Evolutionary conservation across 2,113 vertebrate genomes (phyloP).

Genomic region (Daphoenositta chrysoptera): DNA sequence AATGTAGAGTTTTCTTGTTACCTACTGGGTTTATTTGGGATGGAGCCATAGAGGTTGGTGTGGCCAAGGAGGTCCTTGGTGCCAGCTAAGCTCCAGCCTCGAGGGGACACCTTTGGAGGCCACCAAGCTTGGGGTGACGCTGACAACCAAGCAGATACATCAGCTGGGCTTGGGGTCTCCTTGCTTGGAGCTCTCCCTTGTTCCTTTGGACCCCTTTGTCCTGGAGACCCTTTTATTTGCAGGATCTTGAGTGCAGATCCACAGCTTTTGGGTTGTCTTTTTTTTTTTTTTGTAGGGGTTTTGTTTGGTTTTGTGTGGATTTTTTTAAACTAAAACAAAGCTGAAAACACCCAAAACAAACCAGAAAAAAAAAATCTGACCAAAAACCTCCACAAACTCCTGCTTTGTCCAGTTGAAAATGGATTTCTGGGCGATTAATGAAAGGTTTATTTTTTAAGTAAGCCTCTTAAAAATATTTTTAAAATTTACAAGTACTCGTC

Average conservation of each 20-base stretch:
- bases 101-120: not conserved
- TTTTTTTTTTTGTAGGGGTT: not conserved
- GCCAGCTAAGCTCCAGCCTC: not conserved
- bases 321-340: not conserved
- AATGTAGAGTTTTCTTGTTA: not conserved
- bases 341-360: not conserved
- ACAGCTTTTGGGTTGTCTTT: not conserved
- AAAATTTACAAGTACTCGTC: not conserved
- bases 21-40: not conserved
- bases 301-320: not conserved
- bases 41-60: fast-evolving
- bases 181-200: not conserved
- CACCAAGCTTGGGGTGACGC: not conserved
- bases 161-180: not conserved
- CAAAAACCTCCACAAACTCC: not conserved
- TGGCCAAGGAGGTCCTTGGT: fast-evolving
- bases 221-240: not conserved
- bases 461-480: not conserved
- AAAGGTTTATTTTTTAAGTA: not conserved
- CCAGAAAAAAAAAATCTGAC: not conserved
- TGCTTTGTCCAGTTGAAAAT: not conserved
- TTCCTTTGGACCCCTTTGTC: not conserved
- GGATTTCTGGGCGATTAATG: not conserved
- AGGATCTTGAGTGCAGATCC: not conserved
- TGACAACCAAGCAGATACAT: fast-evolving